Evolutionary conservation across 1,140 invertebrate genomes (phyloP).

Genomic region (Drosophila prosaltans): DNA sequence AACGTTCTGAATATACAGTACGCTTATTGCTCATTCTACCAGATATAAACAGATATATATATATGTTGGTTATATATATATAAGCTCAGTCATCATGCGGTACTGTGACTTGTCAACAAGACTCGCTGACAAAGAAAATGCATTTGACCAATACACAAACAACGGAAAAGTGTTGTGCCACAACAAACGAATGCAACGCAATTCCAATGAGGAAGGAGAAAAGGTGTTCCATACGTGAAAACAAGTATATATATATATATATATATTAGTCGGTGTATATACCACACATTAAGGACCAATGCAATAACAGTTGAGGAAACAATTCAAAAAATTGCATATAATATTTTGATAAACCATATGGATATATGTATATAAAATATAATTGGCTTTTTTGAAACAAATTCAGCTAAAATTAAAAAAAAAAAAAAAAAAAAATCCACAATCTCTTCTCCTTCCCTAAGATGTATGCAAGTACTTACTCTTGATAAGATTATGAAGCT

Average conservation of each 20-base stretch:
- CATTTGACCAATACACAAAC: conserved; percentile 53
- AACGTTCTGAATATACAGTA: conserved; percentile 23
- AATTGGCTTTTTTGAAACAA: neutral
- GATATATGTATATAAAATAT: neutral
- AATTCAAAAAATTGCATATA: neutral
- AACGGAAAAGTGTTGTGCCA: conserved; percentile 27
- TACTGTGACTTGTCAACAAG: conserved; percentile 54
- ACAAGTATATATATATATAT: neutral
- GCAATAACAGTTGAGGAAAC: conserved; percentile 5
- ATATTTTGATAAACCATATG: neutral
- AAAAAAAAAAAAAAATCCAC: too few species aligned
- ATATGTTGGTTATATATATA: conserved; percentile 23
- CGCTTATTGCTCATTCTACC: conserved; percentile 28
- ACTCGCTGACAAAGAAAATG: conserved; percentile 51
- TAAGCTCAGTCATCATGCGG: conserved; percentile 18
- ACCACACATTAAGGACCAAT: conserved; percentile 18
- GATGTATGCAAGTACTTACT: too few species aligned
- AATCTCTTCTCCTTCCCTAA: too few species aligned
- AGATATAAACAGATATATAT: conserved; percentile 35
- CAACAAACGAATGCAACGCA: conserved; percentile 24
- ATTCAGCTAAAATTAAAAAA: too few species aligned
- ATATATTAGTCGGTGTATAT: conserved; percentile 37
- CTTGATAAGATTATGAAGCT: too few species aligned
- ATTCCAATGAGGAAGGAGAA: conserved; percentile 33
- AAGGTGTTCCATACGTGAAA: conserved; percentile 15